A percentile compares a stretch with the other conserved stretches of the same genome.
Evolutionary conservation across 1,140 invertebrate genomes (phyloP).

Genomic region (Bombus difficillimus): DNA sequence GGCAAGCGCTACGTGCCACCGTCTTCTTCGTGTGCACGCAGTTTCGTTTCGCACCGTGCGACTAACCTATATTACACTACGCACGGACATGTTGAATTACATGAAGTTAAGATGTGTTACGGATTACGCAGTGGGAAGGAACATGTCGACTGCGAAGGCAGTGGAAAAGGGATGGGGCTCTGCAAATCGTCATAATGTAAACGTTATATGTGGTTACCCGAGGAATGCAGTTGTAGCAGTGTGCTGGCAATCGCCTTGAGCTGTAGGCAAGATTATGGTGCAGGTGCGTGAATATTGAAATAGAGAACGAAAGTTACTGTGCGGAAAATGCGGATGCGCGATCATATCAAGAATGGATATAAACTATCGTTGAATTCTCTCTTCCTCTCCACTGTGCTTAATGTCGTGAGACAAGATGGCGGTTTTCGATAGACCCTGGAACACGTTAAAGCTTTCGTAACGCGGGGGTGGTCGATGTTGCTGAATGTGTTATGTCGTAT

Average conservation of each 20-base stretch:
- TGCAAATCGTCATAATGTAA: background rate
- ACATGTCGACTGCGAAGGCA: background rate
- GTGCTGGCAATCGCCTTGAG: background rate
- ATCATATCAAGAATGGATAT: slow-evolving; percentile 16
- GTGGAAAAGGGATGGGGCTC: background rate
- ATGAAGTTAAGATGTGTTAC: background rate
- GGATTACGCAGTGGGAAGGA: background rate
- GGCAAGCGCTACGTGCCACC: background rate
- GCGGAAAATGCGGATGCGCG: slow-evolving; percentile 13
- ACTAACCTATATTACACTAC: slow-evolving; percentile 23
- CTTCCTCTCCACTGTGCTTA: slow-evolving; percentile 26
- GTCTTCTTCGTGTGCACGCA: background rate
- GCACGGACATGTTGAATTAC: slow-evolving; percentile 5
- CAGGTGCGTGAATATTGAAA: slow-evolving; percentile 25
- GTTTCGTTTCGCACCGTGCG: background rate
- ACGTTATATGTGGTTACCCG: background rate
- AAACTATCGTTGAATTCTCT: slow-evolving; percentile 35
- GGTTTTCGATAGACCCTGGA: slow-evolving; percentile 45
- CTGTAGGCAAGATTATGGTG: slow-evolving; percentile 9
- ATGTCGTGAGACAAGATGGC: slow-evolving; percentile 57
- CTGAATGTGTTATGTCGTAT: background rate
- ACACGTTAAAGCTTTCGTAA: slow-evolving; percentile 12
- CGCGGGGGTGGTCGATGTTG: slow-evolving; percentile 22
- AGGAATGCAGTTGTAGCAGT: background rate
- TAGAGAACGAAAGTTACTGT: slow-evolving; percentile 15